Percentiles rank a stretch among this genome's conserved stretches.
phyloP scores from a whole-genome alignment of 35 echinoderm and acorn worm species.

The Anneissia japonica region DNA sequence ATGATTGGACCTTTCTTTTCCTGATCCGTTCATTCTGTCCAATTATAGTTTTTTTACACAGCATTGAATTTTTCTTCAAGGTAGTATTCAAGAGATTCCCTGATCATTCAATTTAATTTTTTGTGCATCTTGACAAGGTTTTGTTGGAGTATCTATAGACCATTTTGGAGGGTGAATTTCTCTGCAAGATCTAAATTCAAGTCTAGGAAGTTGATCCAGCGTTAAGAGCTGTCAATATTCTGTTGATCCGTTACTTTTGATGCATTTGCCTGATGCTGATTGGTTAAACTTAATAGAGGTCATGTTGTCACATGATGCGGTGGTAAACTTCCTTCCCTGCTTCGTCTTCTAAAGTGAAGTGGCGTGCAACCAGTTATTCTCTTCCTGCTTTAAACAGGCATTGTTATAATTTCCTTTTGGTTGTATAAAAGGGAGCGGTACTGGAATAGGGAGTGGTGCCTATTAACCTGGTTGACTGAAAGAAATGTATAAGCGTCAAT shows the following conservation, averaged over 20 bases:
- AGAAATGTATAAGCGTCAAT: not conserved
- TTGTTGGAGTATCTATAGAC: too few relatives aligned
- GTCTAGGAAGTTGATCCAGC: not conserved
- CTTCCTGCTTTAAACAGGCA: not conserved
- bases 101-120: too few relatives aligned
- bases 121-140: too few relatives aligned
- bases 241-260: not conserved
- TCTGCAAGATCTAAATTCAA: not conserved
- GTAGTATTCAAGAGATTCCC: too few relatives aligned
- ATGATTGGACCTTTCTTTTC: too few relatives aligned
- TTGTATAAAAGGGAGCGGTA: not conserved
- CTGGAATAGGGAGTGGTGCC: not conserved
- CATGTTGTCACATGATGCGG: not conserved
- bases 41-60: too few relatives aligned
- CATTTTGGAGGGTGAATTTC: not conserved
- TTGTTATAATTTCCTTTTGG: not conserved
- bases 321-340: not conserved
- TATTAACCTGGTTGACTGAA: not conserved
- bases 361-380: not conserved
- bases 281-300: not conserved
- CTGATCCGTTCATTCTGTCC: too few relatives aligned
- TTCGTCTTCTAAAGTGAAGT: not conserved
- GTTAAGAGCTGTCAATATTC: not conserved
- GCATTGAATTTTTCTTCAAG: too few relatives aligned
- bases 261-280: not conserved